Evolutionary conservation across 2,797 vertebrate genomes (phyloP), one percentile per base, ranked within the genome.

Genomic region (Scleropages formosus): DNA sequence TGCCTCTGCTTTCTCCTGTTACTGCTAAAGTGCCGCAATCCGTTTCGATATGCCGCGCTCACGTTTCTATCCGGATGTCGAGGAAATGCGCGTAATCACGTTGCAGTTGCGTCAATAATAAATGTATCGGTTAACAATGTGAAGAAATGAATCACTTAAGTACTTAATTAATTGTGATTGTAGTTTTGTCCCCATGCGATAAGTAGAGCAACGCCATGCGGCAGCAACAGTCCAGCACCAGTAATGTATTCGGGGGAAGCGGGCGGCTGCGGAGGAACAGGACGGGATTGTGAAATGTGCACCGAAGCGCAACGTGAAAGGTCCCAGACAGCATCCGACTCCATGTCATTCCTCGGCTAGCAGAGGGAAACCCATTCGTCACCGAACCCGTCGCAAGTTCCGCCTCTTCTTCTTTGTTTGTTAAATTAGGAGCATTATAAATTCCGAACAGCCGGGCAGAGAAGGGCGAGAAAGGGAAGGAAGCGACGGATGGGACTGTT

Each of bases 221-320:
- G 87, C 90, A 90, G 86, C 89, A 87, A n/a, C n/a, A n/a, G n/a
- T n/a, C n/a, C 87, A 88, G 91, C 90, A 91, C 91, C 88, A 86
- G 88, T 92, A 90, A 86, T 87, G 77, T 84, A 88, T 88, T 87
- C 88, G 89, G 86, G 88, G 84, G 85, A 86, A 58, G 62, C 13
- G 83, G 81, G 81, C 68, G 73, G 75, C 75, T 77, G 80, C 70
- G 49, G 65, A 76, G 68, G 79, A 84, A 80, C 80, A 77, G 76
- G 79, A 79, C 78, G 88, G 86, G 88, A 81, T 78, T 89, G 86
- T 87, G 85, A 90, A 88, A 83, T 88, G 86, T 89, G 87, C 84
- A 86, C 83, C 75, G 83, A 83, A 88, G 88, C 85, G 85, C 87
- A 88, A 88, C 87, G 79, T 82, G 76, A 88, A 85, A 83, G 84